Base-by-base conservation (phyloP, 1,140 invertebrate genomes). In the Ctenoplectra terminalis region DNA sequence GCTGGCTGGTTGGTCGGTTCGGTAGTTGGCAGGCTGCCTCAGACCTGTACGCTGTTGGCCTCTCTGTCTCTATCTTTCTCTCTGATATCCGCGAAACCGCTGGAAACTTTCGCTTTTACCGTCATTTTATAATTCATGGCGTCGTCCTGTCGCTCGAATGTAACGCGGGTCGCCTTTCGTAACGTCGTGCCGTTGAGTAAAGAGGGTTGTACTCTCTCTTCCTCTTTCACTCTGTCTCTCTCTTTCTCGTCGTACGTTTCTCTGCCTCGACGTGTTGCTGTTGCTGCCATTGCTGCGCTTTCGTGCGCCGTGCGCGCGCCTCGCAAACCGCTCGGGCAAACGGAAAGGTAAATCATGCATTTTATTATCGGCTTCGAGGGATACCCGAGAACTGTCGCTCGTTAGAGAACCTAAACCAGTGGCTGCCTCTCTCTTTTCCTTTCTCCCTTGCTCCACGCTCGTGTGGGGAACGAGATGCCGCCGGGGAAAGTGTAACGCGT, bases 121-220 rank as follows among this genome's bases (percentile, higher is more conserved):
- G 87, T 88, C 89, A 92, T 91, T 93, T 90, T 92, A 93, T 93
- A 92, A 93, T 93, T 93, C 92, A 93, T 92, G 92, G 81, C 90
- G 91, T 92, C 90, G 88, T 89, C 88, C 91, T 90, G 87, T 90
- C 86, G 87, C 89, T 90, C 66, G 86, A 88, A 90, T 88, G 84
- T 91, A 90, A 88, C 88, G 86, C 87, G 89, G 87, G 86, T 88
- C 86, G 84, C 79, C 71, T 88, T 83, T 85, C 78, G 86, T 87
- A 85, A 74, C 87, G 86, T 87, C 70, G 82, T 26, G 50, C 67
- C 43, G 75, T 58, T 67, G 54, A 87, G 84, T 84, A 86, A 86
- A 85, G 81, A 83, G 83, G 83, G 76, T 87, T 85, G 69, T 37
- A 34, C 26, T n/a, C 37, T 63, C 40, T 72, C 52, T 73, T 56